phyloP scores from a whole-genome alignment of 1,140 invertebrate genomes.

The Cydia splendana region DNA sequence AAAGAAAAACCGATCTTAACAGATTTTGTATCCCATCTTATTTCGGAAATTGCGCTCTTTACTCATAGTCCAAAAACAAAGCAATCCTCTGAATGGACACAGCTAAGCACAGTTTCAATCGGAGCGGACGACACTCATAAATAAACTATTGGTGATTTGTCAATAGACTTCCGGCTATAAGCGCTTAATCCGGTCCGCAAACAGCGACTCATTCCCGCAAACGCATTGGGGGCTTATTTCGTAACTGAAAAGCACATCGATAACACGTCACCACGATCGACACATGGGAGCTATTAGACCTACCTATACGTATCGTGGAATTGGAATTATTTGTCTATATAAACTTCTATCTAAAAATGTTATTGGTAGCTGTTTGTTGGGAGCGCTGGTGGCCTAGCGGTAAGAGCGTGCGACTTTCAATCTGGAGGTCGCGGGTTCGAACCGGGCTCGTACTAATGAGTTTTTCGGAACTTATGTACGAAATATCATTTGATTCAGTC shows the following conservation, averaged over 20 bases:
- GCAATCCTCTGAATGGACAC: not conserved
- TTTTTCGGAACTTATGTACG: too few species aligned
- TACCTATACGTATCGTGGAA: too few species aligned
- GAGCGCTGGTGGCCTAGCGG: too few species aligned
- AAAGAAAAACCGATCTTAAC: not conserved
- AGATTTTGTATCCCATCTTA: not conserved
- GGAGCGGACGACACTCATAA: conserved; percentile 5
- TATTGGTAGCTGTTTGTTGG: too few species aligned
- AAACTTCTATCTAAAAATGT: too few species aligned
- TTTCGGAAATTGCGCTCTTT: not conserved
- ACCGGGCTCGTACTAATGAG: too few species aligned
- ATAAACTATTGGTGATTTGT: conserved; percentile 54
- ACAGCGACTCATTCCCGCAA: conserved; percentile 60
- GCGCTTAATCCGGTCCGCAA: conserved; percentile 62
- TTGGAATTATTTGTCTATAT: too few species aligned
- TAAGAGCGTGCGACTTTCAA: too few species aligned
- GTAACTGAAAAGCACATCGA: conserved; percentile 62
- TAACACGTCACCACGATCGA: conserved; percentile 64
- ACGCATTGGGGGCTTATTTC: conserved; percentile 57
- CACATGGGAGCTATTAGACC: too few species aligned
- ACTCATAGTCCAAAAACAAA: not conserved
- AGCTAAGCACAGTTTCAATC: conserved; percentile 21
- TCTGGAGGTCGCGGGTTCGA: too few species aligned
- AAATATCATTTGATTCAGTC: too few species aligned
- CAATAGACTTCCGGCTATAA: conserved; percentile 47